Evolutionary conservation across 1,140 invertebrate genomes (phyloP), one percentile per base, ranked within the genome.

Genomic region (Aphidius gifuensis): DNA sequence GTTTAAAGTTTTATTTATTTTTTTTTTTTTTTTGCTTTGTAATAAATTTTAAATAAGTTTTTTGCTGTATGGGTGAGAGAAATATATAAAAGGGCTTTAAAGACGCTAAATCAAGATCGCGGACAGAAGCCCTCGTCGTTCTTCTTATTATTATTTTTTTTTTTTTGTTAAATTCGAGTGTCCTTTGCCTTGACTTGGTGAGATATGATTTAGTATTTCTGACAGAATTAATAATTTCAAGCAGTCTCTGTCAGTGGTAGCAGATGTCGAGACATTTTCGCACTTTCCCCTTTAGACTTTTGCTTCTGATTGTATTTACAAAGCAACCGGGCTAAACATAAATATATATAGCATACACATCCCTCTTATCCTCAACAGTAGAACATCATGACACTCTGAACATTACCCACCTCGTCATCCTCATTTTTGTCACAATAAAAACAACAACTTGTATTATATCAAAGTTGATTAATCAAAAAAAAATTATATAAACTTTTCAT

Each of bases 221-320:
- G 72, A 73, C 73, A 68, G 73, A 71, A 76, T 76, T 76, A 76
- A 76, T 76, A 75, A 76, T 76, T 76, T 75, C 66, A 68, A 70
- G 38, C 54, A 57, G 47, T 44, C 16, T 60, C 55, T 47, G 62
- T 53, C 62, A 58, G 64, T 60, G 65, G 70, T 66, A 70, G 69
- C 74, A 75, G 74, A 75, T 75, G 74, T 74, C 66, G 61, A 62
- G 69, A 76, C 71, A 72, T 72, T 70, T 73, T 75, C 71, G 58
- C 68, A 60, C 64, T 8, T 58, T 61, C 43, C 45, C 46, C 57
- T 50, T 38, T 16, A 38, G 42, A 44, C 39, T 51, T 48, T 5
- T 16, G 6, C 21, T 45, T 48, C 49, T 47, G n/a, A 38, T 8
- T 23, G 16, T 40, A 7, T 49, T 49, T 16, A 16, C n/a, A 16